Evolutionary conservation across 1,140 invertebrate species (phyloP), one percentile per base, ranked within the genome.

Genomic region (Leucophenga varia): DNA sequence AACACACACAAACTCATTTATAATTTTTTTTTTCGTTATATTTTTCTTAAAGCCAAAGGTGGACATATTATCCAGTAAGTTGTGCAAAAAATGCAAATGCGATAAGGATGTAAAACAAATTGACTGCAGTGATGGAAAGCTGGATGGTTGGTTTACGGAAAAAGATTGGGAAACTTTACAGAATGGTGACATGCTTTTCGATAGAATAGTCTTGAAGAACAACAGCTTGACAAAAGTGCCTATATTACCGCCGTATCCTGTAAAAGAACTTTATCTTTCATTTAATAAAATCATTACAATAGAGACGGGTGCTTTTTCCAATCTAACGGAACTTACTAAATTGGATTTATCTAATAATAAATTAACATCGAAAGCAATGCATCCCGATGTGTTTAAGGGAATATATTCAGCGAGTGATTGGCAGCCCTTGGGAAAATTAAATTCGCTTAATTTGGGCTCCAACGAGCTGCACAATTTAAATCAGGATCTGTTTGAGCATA

Each of bases 291-390:
- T 91, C 16, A 71, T 61, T 2, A 68, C 59, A 3, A 86, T 91
- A 37, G 79, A 80, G 4, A 57, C 77, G 10, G 74, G 63, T 0
- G 82, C 82, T 3, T 91, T 91, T 58, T 78, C 76, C 44, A 76
- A 84, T 51, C 64, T 90, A 7, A 79, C 79, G 32, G 75, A 81
- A 43, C 77, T 90, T 53, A 73, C 69, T 3, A 79, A 79, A 30
- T 61, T 91, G 8, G 85, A 89, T 69, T 65, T 91, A 39, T 87
- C 86, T 51, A 69, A 84, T 48, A 90, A 90, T 63, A 73, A 80
- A 18, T 63, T 91, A 5, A 82, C 78, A 0, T 58, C 77, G 0
- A 80, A 79, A 10, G 73, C 61, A 8, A 69, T 90, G 1, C 71
- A 61, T 35, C 84, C 85, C 0, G 73, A 85, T 41, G 79, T 82